Base-by-base conservation (phyloP, 2,113 vertebrate genomes). In the Galbula dea region DNA sequence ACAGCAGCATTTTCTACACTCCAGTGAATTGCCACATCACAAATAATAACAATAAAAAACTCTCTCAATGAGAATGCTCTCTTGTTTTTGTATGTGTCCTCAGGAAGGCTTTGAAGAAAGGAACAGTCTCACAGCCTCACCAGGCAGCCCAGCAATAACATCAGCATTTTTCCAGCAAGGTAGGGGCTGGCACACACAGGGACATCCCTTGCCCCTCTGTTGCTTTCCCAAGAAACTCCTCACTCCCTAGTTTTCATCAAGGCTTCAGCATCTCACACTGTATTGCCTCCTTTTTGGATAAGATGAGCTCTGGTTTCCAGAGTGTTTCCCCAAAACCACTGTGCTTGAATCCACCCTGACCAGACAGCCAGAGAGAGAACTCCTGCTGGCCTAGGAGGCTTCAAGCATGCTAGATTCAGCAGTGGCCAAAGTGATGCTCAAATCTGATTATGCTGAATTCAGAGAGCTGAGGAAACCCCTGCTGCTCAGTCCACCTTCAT, bases 41-140 rank as follows among this genome's bases (percentile, higher is more conserved):
- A 94, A 91, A 76, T 85, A 83, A 84, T 24, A 49, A 30, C 22
- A 86, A 92, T 83, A 37, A 88, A 95, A 59, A 37, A 21, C 20
- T 88, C 14, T 65, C 22, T 90, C 7, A 7, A 14, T 83, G 55
- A 83, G 34, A 77, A 86, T 2, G 51, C 27, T 55, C 26, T 61
- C 6, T 37, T 3, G 2, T 71, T 76, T 86, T 54, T 92, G 8
- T 80, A 34, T 10, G 41, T 1, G 1, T 84, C 6, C 0, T 30
- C 84, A 18, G 61, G 57, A 72, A 49, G 58, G 52, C 32, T 17
- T 84, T 67, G 63, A 71, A 75, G 62, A 58, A 62, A 59, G 5
- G 30, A 27, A 45, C 4, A 3, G 14, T 84, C 8, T 82, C 30
- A 7, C 24, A 30, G 27, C 18, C 37, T 62, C n/a, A 52, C 6